These are phyloP conservation scores for Zele albiditarsus DNA, from an alignment of 2,888 invertebrate genomes.

Conservation along the genomic window DNA sequence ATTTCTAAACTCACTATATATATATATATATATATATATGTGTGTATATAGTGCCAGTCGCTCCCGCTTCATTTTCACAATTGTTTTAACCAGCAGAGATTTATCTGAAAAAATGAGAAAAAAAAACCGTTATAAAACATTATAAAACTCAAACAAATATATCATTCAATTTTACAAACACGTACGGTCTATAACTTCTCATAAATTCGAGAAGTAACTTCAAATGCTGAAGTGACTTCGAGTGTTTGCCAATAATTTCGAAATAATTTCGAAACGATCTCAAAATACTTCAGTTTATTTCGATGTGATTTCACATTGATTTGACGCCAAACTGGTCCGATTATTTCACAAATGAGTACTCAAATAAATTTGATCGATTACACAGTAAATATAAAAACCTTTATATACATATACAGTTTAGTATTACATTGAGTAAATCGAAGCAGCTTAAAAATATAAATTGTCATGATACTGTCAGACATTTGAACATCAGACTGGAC, in stretches of 20 bases:
- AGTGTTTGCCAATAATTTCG: no score
- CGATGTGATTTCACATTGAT: no score
- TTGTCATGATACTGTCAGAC: neutral
- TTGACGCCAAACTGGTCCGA: no score
- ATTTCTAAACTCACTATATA: conserved; percentile 52
- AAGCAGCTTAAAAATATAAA: neutral
- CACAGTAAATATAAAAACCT: neutral
- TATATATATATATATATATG: neutral
- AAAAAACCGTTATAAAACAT: no score
- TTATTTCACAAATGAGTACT: no score
- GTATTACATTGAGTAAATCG: neutral
- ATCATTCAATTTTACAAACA: neutral
- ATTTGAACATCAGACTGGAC: neutral
- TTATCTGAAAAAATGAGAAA: neutral
- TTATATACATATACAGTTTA: neutral
- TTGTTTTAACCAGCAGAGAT: neutral
- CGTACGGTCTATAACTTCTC: neutral
- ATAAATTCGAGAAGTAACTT: no score
- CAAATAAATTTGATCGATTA: neutral
- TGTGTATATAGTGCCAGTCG: conserved; percentile 25
- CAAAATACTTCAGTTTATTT: no score
- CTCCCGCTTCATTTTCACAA: conserved; percentile 9
- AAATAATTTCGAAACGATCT: no score
- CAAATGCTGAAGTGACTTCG: no score
- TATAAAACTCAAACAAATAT: neutral